Base-by-base conservation (phyloP, 2,797 vertebrate species). In the Chelidonichthys spinosus region DNA sequence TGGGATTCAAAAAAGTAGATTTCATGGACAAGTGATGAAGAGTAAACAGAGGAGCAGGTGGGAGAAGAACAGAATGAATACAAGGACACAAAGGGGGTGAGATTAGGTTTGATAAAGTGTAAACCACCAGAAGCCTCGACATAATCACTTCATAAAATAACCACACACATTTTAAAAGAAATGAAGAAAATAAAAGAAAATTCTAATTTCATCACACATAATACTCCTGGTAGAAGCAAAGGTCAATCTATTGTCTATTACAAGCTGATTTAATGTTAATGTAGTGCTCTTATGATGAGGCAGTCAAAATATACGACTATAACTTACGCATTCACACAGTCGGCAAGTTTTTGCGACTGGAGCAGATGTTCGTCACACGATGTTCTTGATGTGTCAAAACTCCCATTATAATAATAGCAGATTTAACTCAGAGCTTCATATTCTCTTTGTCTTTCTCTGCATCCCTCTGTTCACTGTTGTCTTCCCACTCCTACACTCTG, bases 241-340 rank as follows among this genome's bases (percentile, higher is more conserved):
- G 25, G 25, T 25, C 25, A 1, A 25, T 25, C 49, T 73, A 79
- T 83, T 80, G 80, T 76, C 70, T 66, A 79, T 89, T 77, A 85
- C 71, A 78, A 75, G 75, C 49, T 74, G 69, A 77, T 83, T 85
- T 85, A 65, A 85, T 72, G 73, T 75, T 80, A 37, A 87, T 87
- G 79, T 83, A 71, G 74, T 52, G n/a, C n/a, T n/a, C n/a, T n/a
- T n/a, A n/a, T n/a, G n/a, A n/a, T n/a, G n/a, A n/a, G n/a, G n/a
- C n/a, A n/a, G n/a, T n/a, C n/a, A n/a, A n/a, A n/a, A n/a, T n/a
- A n/a, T n/a, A n/a, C n/a, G n/a, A n/a, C 65, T 74, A 84, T 90
- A 72, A n/a, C n/a, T n/a, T n/a, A n/a, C n/a, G n/a, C n/a, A n/a
- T n/a, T n/a, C n/a, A n/a, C n/a, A n/a, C n/a, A 85, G 81, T 44